A percentile compares a stretch with the other conserved stretches of the same genome.
Evolutionary conservation across 2,888 invertebrate species (phyloP).

Genomic region (Strigamia transsilvanica): DNA sequence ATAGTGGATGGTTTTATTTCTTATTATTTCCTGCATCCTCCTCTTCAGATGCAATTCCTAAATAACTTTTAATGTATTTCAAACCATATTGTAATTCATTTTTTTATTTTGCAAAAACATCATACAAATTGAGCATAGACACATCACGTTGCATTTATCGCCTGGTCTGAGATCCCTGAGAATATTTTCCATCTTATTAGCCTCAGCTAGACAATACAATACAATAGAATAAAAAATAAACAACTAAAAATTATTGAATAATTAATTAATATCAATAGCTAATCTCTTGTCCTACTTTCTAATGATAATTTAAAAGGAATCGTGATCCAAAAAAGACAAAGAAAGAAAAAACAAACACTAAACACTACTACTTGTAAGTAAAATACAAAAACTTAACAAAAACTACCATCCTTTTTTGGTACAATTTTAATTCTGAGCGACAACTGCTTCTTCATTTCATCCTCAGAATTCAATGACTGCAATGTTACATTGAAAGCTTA

Average conservation of each 20-base stretch:
- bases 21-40: too few relatives aligned
- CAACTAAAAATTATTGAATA: neutral
- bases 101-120: too few relatives aligned
- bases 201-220: neutral
- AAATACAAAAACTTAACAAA: neutral
- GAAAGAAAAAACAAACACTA: too few relatives aligned
- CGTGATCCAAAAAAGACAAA: too few relatives aligned
- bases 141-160: too few relatives aligned
- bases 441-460: neutral
- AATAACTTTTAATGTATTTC: too few relatives aligned
- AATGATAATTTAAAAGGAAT: neutral
- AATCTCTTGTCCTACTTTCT: neutral
- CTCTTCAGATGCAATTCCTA: too few relatives aligned
- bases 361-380: neutral
- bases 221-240: neutral
- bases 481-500: neutral
- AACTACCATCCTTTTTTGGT: neutral
- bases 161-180: neutral
- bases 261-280: neutral
- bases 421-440: neutral
- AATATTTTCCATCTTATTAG: neutral
- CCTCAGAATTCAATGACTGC: neutral
- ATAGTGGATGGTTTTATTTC: too few relatives aligned
- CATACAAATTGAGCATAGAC: too few relatives aligned
- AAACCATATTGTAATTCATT: too few relatives aligned